A percentile compares a stretch with the other conserved stretches of the same genome.
phyloP scores from a whole-genome alignment of 1,140 invertebrate genomes.

The Megalopta genalis region DNA sequence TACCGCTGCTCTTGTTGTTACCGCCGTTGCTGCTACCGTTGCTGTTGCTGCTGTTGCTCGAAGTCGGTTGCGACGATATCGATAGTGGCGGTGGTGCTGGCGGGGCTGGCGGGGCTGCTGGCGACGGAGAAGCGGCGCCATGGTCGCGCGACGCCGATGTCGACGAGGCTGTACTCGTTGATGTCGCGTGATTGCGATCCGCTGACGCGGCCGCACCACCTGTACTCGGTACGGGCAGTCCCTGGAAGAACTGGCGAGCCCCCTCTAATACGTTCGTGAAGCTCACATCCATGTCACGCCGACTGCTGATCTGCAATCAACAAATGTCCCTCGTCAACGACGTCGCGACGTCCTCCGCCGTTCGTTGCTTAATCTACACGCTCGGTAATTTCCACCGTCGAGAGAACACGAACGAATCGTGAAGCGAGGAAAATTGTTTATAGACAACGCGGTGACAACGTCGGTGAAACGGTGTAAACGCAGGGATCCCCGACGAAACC shows the following conservation, averaged over 20 bases:
- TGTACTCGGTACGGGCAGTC: conserved; percentile 83
- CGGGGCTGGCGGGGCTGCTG: conserved; percentile 40
- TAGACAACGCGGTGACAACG: neutral
- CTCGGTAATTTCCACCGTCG: too few relatives aligned
- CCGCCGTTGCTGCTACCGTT: conserved; percentile 65
- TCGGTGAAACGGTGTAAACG: neutral
- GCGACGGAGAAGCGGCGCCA: conserved; percentile 58
- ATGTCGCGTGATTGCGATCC: conserved; percentile 74
- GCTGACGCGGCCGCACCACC: conserved; percentile 78
- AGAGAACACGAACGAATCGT: too few relatives aligned
- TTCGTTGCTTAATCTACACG: too few relatives aligned
- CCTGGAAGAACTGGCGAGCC: conserved; percentile 89
- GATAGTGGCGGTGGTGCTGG: conserved; percentile 46
- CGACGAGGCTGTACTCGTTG: conserved; percentile 73
- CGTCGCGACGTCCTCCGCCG: neutral
- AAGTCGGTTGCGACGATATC: conserved; percentile 68
- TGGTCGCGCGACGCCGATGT: conserved; percentile 72
- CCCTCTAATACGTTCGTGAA: conserved; percentile 89
- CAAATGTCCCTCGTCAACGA: neutral
- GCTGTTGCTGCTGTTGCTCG: conserved; percentile 47
- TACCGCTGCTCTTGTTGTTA: conserved; percentile 56
- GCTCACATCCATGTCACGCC: conserved; percentile 87
- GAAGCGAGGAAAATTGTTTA: neutral
- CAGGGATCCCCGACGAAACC: neutral
- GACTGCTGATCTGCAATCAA: conserved; percentile 75